Evolutionary conservation across 2,113 vertebrate genomes (phyloP), one percentile per base, ranked within the genome.

Genomic region (Actenoides hombroni): DNA sequence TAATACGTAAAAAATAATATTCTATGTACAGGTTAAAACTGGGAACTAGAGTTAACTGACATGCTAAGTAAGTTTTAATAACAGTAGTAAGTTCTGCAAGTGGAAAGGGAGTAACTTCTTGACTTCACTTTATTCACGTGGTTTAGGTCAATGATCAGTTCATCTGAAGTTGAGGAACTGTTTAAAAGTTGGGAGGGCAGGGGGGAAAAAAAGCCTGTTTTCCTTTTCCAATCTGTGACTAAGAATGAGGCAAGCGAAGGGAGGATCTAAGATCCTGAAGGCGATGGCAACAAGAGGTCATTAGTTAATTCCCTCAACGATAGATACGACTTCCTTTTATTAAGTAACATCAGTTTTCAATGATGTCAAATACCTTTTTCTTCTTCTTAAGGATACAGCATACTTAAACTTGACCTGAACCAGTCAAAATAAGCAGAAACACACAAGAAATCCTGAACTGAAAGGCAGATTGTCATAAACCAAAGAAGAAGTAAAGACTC

Each of bases 251-350:
- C 95, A 95, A 97, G 94, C 20, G 0, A 84, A 91, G 94, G 94
- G 96, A 97, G 95, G 95, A 95, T 95, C 95, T 89, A 53, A 96
- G 91, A 94, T 94, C 81, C 94, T 86, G 91, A 94, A 92, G 86
- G 93, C 65, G 12, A 96, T 95, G 89, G 91, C 26, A 96, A 94
- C 89, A 95, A 95, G 93, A 95, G 91, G 91, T 95, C 95, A 95
- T 92, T 95, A 96, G 94, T 95, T 95, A 91, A 95, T 95, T 96
- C 96, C 95, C 95, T 73, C 77, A 89, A 39, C 44, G 37, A 69
- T 5, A 84, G 73, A 87, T 68, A 69, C 16, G 8, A 92, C 74
- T 96, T 96, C 94, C 96, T 82, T 84, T 79, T 87, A 92, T 89
- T 94, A 92, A 94, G 71, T 65, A 94, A 71, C 77, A 92, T 73